Base-by-base conservation (phyloP, 2,797 vertebrate species). In the Thamnophis elegans region DNA sequence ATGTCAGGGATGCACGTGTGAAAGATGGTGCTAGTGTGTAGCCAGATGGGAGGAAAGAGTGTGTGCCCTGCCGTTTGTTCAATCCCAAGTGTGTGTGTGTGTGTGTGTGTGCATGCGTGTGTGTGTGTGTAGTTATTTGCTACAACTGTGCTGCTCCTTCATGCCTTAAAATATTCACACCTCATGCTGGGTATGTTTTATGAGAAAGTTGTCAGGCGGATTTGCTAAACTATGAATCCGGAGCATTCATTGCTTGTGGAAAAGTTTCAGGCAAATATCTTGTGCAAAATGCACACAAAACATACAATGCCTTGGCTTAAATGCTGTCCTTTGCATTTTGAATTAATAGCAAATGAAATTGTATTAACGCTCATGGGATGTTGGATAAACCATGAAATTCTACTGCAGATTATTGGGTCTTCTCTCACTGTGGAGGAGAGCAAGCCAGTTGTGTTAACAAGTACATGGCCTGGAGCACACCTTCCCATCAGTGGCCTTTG, bases 81-180 rank as follows among this genome's bases (percentile, higher is more conserved):
- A 28, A 26, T 28, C 22, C 25, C 89, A 18, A 4, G 4, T 68
- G 5, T 20, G 1, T 22, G 60, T 20, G 14, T 85, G 89, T 28
- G n/a, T 13, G 55, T 20, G 1, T 22, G 60, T 18, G n/a, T 7
- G 55, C 20, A 1, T 12, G 60, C 11, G 8, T 85, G 54, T 18
- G n/a, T 8, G 55, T 5, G 56, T 1, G 1, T 1, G 5, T 47
- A 26, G 51, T 26, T 22, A 47, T 85, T 32, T 55, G 20, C 32
- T n/a, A 73, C 16, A 18, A 53, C 87, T 73, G 32, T 47, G 85
- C 42, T 5, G 25, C 32, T 36, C 47, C 28, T 12, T 16, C 88
- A 85, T 20, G 25, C 51, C 89, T 86, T 90, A 62, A 87, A 92
- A 87, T 92, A 90, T 90, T 90, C 53, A 90, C 88, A 90, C 2